Base-by-base conservation (phyloP, 2,888 invertebrate species). In the Drosophila diplacantha region DNA sequence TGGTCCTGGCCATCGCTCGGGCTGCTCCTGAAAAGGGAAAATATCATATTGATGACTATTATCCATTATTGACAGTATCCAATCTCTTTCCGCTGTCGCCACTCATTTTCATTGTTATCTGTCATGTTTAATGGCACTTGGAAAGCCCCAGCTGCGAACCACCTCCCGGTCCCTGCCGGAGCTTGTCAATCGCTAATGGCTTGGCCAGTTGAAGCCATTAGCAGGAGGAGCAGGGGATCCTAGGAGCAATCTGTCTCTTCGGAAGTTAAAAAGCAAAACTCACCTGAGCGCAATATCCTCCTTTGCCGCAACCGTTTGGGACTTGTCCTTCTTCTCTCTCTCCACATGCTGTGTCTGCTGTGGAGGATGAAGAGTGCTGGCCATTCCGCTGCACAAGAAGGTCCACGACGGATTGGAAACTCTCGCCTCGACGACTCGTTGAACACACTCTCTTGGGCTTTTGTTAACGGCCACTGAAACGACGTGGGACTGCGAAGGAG, bases 371-470 rank as follows among this genome's bases (percentile, higher is more conserved):
- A 11, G 49, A 44, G 31, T 31, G 37, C 16, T 57, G 63, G 43
- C 69, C 50, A 52, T 72, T 31, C 84, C 81, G 70, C 75, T 85
- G 54, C 85, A 84, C 35, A 86, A 66, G 12, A 86, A 64, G 18
- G 75, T 81, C 85, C 85, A 85, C 41, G 85, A 78, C 1, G 85
- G 57, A 24, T 59, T 54, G 12, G 41, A 34, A 22, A 44, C 51
- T 29, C 18, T 18, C 16, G 16, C 18, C 29, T 34, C 22, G n/a
- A 41, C 24, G 12, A 37, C 44, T 12, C 34, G 34, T 14, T 12
- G 49, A 6, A 16, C 35, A n/a, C 26, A 5, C 24, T 22, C 39
- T 39, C 22, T 22, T 8, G 9, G 32, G 47, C 20, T 18, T 46
- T 35, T 72, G 68, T 79, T 85, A 60, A 84, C 73, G 41, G 77